A percentile compares a stretch with the other conserved stretches of the same genome.
Evolutionary conservation across 2,888 invertebrate species (phyloP).

Genomic region (Drosophila flavopinicola): DNA sequence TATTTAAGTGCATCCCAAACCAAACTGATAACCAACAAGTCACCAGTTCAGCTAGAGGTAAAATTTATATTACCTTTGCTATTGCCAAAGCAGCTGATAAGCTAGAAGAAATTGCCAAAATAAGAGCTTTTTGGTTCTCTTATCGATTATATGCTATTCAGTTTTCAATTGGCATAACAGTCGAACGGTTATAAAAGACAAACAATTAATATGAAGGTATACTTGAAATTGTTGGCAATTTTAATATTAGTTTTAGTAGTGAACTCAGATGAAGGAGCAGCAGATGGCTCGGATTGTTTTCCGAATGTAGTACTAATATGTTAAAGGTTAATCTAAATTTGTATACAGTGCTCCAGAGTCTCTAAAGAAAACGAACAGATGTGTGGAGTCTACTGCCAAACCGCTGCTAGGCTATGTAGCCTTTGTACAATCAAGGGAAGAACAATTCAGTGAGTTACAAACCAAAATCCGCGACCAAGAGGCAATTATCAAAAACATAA

Average conservation of each 20-base stretch:
- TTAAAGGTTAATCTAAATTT: too few species aligned
- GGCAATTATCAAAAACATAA: neutral
- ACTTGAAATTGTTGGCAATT: neutral
- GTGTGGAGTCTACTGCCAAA: neutral
- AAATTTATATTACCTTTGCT: too few species aligned
- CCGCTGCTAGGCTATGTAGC: constrained; percentile 3
- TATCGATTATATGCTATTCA: too few species aligned
- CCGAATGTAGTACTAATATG: neutral
- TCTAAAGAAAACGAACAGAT: neutral
- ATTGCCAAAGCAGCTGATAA: too few species aligned
- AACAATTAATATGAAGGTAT: too few species aligned
- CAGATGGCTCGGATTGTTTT: constrained; percentile 4
- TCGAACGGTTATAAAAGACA: too few species aligned
- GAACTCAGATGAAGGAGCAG: neutral
- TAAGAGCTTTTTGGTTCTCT: too few species aligned
- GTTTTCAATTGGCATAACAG: too few species aligned
- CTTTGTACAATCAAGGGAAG: neutral
- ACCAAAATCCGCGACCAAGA: constrained; percentile 1
- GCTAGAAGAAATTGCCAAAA: too few species aligned
- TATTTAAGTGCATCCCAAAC: too few species aligned
- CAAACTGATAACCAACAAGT: too few species aligned
- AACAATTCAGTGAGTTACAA: constrained; percentile 1
- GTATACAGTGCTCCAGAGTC: neutral
- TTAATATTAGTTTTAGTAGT: neutral
- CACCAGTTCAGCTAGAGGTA: too few species aligned